phyloP scores from a whole-genome alignment of 2,888 invertebrate species.

The Aspidiotus rigidus region DNA sequence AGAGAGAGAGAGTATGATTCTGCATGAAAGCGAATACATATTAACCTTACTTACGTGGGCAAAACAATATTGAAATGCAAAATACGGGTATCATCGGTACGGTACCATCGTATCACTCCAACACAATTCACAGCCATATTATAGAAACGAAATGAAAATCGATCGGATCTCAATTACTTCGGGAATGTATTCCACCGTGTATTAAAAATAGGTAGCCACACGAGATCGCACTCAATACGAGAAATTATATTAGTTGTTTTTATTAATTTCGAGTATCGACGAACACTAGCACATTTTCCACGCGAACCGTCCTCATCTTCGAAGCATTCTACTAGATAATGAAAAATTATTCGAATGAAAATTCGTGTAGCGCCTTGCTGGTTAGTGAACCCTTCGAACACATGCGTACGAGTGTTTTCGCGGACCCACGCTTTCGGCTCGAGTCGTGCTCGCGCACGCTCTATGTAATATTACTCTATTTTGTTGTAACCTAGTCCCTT shows the following conservation, averaged over 20 bases:
- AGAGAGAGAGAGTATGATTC: too few relatives aligned
- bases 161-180: neutral
- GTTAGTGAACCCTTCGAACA: constrained; percentile 23
- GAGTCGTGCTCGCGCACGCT: neutral
- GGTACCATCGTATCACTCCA: neutral
- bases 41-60: neutral
- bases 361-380: constrained; percentile 25
- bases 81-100: neutral
- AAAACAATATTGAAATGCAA: neutral
- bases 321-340: neutral
- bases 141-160: neutral
- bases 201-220: too few relatives aligned
- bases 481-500: constrained; percentile 1
- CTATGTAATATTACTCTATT: neutral
- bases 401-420: constrained; percentile 17
- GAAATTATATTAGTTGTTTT: too few relatives aligned
- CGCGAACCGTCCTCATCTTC: neutral
- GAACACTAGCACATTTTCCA: neutral
- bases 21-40: too few relatives aligned
- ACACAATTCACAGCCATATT: constrained; percentile 4
- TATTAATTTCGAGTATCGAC: too few relatives aligned
- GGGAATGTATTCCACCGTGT: too few relatives aligned
- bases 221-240: too few relatives aligned
- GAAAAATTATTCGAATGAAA: constrained; percentile 23
- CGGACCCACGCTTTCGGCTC: neutral